A percentile compares a stretch with the other conserved stretches of the same genome.
Conservation (phyloP, 1,140 invertebrate species). For the Asobara japonica region DNA sequence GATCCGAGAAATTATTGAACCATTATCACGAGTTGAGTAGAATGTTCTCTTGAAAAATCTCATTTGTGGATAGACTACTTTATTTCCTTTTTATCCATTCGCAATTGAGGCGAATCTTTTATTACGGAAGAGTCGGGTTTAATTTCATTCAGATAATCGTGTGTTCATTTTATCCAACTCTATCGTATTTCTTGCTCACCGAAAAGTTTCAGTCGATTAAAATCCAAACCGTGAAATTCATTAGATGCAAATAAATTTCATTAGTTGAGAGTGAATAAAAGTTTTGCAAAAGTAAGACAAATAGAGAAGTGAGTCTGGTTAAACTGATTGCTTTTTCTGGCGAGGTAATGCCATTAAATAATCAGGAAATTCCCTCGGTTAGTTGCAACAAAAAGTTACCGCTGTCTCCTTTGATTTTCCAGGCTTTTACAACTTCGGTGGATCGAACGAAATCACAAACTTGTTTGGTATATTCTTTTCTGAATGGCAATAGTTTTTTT, state of each 20-base stretch:
- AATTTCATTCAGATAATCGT: not conserved
- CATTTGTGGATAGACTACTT: not conserved
- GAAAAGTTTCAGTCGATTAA: not conserved
- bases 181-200: not conserved
- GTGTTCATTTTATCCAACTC: not conserved
- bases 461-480: too few species aligned
- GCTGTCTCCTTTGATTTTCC: too few species aligned
- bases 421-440: too few species aligned
- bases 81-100: not conserved
- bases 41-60: not conserved
- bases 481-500: too few species aligned
- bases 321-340: not conserved
- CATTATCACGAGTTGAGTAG: too few species aligned
- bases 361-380: not conserved
- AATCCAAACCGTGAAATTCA: not conserved
- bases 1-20: too few species aligned
- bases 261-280: not conserved
- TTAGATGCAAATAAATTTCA: constrained; percentile 1
- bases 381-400: constrained; percentile 12
- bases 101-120: not conserved
- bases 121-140: not conserved
- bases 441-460: too few species aligned
- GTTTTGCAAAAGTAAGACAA: not conserved
- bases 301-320: not conserved
- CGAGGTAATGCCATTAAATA: not conserved